These are phyloP conservation scores for Chiloscyllium punctatum DNA, from an alignment of 2,797 vertebrate genomes.

Conservation along the genomic window DNA sequence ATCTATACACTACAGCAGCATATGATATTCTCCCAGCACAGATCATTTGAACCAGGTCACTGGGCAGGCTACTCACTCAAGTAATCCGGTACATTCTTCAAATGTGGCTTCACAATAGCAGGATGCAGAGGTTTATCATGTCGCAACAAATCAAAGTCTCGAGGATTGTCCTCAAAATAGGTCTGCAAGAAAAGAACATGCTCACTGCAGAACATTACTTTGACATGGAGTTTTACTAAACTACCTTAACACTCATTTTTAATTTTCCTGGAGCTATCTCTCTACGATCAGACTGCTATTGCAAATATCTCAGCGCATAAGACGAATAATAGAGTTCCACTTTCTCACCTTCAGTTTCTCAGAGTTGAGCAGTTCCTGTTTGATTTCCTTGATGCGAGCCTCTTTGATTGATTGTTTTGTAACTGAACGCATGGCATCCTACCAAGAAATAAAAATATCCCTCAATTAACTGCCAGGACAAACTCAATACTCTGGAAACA, in stretches of 20 bases:
- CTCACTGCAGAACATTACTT: background rate
- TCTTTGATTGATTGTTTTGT: conserved; percentile 87
- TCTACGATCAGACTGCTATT: background rate
- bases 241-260: background rate
- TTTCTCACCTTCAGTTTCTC: conserved; percentile 80
- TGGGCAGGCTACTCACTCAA: conserved; percentile 59
- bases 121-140: conserved; percentile 86
- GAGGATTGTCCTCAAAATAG: conserved; percentile 87
- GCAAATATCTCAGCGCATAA: background rate
- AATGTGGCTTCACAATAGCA: conserved; percentile 76
- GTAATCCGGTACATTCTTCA: conserved; percentile 81
- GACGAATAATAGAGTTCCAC: background rate
- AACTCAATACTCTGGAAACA: background rate
- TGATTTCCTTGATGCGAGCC: conserved; percentile 85
- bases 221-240: too few species aligned
- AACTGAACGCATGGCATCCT: conserved; percentile 91
- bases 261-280: background rate
- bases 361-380: conserved; percentile 83
- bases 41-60: too few species aligned
- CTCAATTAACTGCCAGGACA: background rate
- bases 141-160: conserved; percentile 78
- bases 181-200: conserved; percentile 53
- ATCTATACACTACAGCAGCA: background rate
- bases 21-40: background rate
- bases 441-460: background rate